Evolutionary conservation across 1,140 invertebrate genomes (phyloP).

Genomic region (Pristionchus pacificus): DNA sequence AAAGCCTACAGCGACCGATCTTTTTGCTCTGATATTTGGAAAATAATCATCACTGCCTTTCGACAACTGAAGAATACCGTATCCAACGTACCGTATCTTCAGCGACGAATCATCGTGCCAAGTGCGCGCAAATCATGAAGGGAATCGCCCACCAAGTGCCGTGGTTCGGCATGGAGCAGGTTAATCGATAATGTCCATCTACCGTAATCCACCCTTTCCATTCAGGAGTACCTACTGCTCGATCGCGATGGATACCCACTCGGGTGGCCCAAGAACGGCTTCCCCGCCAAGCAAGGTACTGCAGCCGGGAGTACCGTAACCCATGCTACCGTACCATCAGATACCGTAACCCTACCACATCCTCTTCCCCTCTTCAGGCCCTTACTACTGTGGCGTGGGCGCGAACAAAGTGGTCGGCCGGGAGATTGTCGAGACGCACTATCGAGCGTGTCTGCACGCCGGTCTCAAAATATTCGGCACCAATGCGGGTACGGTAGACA

Average conservation of each 20-base stretch:
- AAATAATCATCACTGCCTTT: background rate
- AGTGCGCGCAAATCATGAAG: constrained; percentile 71
- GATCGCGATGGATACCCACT: constrained; percentile 81
- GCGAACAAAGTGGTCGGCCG: constrained; percentile 83
- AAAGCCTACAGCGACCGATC: background rate
- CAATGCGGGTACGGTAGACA: constrained; percentile 76
- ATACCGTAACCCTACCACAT: no score
- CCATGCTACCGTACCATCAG: no score
- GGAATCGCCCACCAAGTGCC: constrained; percentile 70
- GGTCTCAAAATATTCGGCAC: constrained; percentile 81
- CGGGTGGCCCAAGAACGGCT: constrained; percentile 88
- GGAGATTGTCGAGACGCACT: constrained; percentile 83
- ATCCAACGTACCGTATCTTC: no score
- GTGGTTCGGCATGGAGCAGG: constrained; percentile 92
- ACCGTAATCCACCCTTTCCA: constrained; percentile 1
- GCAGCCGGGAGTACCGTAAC: no score
- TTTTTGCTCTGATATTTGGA: no score
- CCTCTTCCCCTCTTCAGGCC: constrained; percentile 63
- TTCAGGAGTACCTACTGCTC: constrained; percentile 85
- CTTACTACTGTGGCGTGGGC: constrained; percentile 89
- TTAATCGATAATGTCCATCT: constrained; percentile 66
- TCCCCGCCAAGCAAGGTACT: constrained; percentile 75
- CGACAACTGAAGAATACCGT: constrained; percentile 9
- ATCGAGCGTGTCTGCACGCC: constrained; percentile 72
- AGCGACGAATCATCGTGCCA: constrained; percentile 68